Conservation (phyloP, 2,888 invertebrate species). For the Chrysodeixis includens region DNA sequence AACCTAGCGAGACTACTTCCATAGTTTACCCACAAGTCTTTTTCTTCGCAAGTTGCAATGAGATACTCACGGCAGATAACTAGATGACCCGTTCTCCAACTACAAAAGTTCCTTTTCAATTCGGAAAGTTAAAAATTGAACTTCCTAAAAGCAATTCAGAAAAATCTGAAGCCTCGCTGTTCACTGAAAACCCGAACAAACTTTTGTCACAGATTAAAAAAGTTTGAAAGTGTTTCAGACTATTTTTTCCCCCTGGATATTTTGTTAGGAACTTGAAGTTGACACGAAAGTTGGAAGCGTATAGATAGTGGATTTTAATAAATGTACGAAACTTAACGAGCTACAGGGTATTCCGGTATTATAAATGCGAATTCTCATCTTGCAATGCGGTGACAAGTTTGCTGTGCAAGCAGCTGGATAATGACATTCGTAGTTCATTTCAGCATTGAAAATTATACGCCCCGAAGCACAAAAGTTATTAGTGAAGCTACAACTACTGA, state of each 20-base stretch:
- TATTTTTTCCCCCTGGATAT: constrained; percentile 51
- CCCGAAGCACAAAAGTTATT: constrained; percentile 42
- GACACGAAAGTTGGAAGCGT: constrained; percentile 33
- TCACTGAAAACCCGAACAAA: constrained; percentile 62
- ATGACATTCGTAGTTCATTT: constrained; percentile 42
- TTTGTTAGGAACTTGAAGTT: constrained; percentile 39
- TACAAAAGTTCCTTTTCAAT: constrained; percentile 64
- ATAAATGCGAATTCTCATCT: not conserved
- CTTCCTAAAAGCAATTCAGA: constrained; percentile 65
- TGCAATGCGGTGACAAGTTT: not conserved
- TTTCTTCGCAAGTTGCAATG: constrained; percentile 44
- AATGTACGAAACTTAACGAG: not conserved
- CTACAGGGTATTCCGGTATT: not conserved
- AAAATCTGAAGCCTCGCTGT: constrained; percentile 63
- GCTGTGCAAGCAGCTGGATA: not conserved
- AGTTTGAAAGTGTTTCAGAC: constrained; percentile 68
- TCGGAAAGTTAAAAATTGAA: constrained; percentile 67
- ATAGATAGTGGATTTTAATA: constrained; percentile 9
- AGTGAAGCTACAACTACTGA: constrained; percentile 27
- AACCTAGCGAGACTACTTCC: constrained; percentile 12
- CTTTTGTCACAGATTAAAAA: constrained; percentile 74
- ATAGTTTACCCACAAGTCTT: constrained; percentile 30
- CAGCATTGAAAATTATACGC: constrained; percentile 30
- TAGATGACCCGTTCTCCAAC: constrained; percentile 57
- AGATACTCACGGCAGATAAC: constrained; percentile 60